Percentiles rank a stretch among this genome's conserved stretches.
These are phyloP conservation scores for Triplophysa rosa DNA, from an alignment of 2,113 vertebrate species.

Conservation along the genomic window DNA sequence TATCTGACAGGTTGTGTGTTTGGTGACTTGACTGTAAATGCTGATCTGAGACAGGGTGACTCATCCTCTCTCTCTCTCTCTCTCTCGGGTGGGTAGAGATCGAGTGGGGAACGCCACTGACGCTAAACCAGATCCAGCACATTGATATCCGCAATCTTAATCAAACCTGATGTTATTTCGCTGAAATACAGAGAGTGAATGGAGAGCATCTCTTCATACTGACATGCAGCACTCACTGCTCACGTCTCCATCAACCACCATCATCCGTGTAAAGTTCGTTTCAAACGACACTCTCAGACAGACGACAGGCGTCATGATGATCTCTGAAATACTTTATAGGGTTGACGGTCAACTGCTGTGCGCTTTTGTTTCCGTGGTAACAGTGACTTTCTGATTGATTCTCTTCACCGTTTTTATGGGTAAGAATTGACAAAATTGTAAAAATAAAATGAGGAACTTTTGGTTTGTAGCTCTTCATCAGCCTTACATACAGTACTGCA, in stretches of 20 bases:
- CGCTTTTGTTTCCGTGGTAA: not conserved
- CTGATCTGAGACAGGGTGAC: constrained; percentile 23
- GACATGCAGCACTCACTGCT: too few species aligned
- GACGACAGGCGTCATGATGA: not conserved
- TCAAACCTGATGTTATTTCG: too few species aligned
- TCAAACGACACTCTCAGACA: not conserved
- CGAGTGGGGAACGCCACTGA: too few species aligned
- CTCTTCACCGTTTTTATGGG: not conserved
- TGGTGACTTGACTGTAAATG: not conserved
- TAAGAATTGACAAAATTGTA: too few species aligned
- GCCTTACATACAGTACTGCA: not conserved
- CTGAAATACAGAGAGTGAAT: too few species aligned
- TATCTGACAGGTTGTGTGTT: not conserved
- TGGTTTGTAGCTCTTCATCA: too few species aligned
- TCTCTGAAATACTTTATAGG: not conserved
- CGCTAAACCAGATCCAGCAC: not conserved
- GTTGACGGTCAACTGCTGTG: not conserved
- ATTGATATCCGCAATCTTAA: not conserved
- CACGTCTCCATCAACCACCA: too few species aligned
- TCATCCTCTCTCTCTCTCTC: constrained; percentile 34
- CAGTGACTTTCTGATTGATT: not conserved
- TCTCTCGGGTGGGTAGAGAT: not conserved
- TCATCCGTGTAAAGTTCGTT: too few species aligned
- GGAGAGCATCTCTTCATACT: too few species aligned
- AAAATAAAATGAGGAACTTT: too few species aligned